These are phyloP conservation scores for Premnoplex brunnescens DNA, from an alignment of 2,797 vertebrate species.

Conservation along the genomic window DNA sequence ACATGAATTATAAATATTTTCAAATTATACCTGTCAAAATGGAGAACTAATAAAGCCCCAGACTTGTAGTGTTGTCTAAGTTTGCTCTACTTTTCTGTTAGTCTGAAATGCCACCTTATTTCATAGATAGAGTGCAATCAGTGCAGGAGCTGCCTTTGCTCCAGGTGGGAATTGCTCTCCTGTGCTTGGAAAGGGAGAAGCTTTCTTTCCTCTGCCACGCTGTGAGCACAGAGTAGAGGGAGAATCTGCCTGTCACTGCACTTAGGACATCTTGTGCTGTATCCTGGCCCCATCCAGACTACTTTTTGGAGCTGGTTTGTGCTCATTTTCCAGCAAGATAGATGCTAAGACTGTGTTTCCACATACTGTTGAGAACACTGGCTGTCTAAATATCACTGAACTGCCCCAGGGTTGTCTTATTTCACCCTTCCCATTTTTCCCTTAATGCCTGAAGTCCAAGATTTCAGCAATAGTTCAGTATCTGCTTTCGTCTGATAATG, in stretches of 20 bases:
- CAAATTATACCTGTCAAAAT: background rate
- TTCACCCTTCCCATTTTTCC: fast-evolving
- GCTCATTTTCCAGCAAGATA: background rate
- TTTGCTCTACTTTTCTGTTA: background rate
- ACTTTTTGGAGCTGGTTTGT: background rate
- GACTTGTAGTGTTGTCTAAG: background rate
- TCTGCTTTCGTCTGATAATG: background rate
- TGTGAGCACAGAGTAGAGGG: background rate
- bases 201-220: background rate
- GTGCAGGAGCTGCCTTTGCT: background rate
- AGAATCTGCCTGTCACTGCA: background rate
- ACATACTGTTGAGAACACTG: background rate
- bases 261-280: background rate
- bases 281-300: background rate
- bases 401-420: background rate
- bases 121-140: background rate
- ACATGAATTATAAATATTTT: conserved; percentile 1
- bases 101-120: background rate
- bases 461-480: background rate
- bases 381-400: background rate
- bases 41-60: background rate
- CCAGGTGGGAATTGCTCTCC: background rate
- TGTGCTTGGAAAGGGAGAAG: background rate
- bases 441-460: background rate
- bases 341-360: background rate